phyloP scores from a whole-genome alignment of 2,113 vertebrate genomes.

The Mastomys coucha region DNA sequence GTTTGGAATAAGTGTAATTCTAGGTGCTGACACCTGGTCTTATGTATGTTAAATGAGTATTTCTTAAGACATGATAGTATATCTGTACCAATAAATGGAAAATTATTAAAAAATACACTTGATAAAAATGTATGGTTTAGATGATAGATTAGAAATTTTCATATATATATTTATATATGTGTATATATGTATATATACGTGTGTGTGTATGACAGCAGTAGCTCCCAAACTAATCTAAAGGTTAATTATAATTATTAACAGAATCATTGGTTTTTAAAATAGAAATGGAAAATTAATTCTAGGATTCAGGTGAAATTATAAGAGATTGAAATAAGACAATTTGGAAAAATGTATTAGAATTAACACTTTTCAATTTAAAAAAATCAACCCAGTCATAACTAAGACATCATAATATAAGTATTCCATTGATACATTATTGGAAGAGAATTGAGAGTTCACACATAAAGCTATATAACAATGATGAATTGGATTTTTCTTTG shows the following conservation, averaged over 20 bases:
- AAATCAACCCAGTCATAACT: not conserved
- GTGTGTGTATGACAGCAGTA: not conserved
- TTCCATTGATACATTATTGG: not conserved
- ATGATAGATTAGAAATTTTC: no score
- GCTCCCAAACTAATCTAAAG: not conserved
- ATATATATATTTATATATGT: no score
- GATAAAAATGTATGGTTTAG: no score
- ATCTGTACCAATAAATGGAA: no score
- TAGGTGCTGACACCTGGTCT: no score
- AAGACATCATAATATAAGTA: not conserved
- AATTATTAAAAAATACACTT: no score
- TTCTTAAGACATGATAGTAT: no score
- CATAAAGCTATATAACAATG: not conserved
- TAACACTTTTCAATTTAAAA: not conserved
- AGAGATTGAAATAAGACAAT: not conserved
- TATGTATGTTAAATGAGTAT: no score
- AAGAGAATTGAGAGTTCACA: not conserved
- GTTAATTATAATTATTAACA: not conserved
- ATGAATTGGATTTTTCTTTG: not conserved
- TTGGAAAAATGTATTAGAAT: not conserved
- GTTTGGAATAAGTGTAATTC: no score
- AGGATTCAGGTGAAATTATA: conserved; percentile 27
- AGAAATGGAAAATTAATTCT: not conserved
- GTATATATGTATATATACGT: no score
- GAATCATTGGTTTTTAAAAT: conserved; percentile 24